These are phyloP conservation scores for Nymphalis polychloros DNA, from an alignment of 2,888 invertebrate genomes.

Conservation along the genomic window DNA sequence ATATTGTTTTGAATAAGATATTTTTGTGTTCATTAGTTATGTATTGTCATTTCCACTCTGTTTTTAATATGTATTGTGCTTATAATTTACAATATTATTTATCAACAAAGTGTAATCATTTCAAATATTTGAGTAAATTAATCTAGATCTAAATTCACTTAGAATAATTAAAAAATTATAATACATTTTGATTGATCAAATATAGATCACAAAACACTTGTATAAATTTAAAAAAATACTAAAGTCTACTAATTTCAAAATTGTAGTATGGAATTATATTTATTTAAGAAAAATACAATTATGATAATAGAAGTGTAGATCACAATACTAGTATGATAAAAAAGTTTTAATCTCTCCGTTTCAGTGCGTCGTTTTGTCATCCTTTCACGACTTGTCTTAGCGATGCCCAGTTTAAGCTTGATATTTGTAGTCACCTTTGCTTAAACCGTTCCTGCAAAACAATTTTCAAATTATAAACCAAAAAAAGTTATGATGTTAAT, in stretches of 20 bases:
- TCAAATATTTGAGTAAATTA: constrained; percentile 2
- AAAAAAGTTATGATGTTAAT: background rate
- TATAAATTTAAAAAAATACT: background rate
- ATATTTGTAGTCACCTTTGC: constrained; percentile 69
- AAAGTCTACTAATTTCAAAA: background rate
- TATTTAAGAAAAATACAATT: constrained; percentile 3
- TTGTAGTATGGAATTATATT: background rate
- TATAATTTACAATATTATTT: constrained; percentile 4
- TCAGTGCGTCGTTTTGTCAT: background rate
- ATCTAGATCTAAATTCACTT: background rate
- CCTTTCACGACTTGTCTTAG: background rate
- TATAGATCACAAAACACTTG: background rate
- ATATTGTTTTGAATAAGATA: too few relatives aligned
- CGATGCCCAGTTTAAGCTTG: constrained; percentile 44
- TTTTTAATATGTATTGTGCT: constrained; percentile 15
- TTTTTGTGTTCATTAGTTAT: background rate
- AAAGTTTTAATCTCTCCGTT: background rate
- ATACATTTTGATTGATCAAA: constrained; percentile 7
- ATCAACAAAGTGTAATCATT: constrained; percentile 1
- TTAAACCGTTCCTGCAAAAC: constrained; percentile 67
- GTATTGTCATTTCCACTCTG: background rate
- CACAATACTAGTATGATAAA: constrained; percentile 1
- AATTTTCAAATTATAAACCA: background rate
- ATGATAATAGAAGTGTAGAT: background rate
- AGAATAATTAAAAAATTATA: constrained; percentile 12